Evolutionary conservation across 2,113 vertebrate species (phyloP).

Genomic region (Stomatorhinus ivindoensis): DNA sequence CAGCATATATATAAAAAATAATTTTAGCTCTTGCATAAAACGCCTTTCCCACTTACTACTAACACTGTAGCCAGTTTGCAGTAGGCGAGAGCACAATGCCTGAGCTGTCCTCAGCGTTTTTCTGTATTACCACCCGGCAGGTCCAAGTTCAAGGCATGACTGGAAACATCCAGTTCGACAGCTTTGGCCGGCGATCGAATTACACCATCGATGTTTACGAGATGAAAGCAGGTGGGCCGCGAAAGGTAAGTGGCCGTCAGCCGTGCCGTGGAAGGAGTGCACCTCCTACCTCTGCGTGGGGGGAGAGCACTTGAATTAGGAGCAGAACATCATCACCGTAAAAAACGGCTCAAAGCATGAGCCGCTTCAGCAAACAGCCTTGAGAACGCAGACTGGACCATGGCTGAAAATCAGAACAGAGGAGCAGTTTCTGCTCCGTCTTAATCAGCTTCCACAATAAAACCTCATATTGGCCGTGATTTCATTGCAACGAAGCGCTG

Average conservation of each 20-base stretch:
- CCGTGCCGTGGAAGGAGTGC: not conserved
- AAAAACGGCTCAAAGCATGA: not conserved
- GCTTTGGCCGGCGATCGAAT: slow-evolving; percentile 93
- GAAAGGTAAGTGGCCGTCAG: slow-evolving; percentile 71
- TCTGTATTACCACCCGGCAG: slow-evolving; percentile 55
- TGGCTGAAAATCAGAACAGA: not conserved
- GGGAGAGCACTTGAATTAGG: not conserved
- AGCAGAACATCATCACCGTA: not conserved
- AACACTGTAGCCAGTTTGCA: not conserved
- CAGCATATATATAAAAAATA: not conserved
- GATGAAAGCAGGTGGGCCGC: slow-evolving; percentile 83
- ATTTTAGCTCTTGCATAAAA: not conserved
- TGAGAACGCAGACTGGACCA: not conserved
- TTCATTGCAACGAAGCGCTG: not conserved
- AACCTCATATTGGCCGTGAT: not conserved
- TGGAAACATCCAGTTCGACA: slow-evolving; percentile 97
- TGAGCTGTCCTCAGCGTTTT: slow-evolving; percentile 15
- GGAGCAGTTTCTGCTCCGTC: not conserved
- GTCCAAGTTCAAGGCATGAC: slow-evolving; percentile 98
- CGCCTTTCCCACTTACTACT: not conserved
- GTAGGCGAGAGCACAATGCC: not conserved
- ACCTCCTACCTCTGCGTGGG: not conserved
- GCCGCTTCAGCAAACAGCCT: not conserved
- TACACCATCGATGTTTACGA: slow-evolving; percentile 97
- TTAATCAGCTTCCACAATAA: not conserved